phyloP scores from a whole-genome alignment of 2,888 invertebrate species.

The Leistus spinibarbis region DNA sequence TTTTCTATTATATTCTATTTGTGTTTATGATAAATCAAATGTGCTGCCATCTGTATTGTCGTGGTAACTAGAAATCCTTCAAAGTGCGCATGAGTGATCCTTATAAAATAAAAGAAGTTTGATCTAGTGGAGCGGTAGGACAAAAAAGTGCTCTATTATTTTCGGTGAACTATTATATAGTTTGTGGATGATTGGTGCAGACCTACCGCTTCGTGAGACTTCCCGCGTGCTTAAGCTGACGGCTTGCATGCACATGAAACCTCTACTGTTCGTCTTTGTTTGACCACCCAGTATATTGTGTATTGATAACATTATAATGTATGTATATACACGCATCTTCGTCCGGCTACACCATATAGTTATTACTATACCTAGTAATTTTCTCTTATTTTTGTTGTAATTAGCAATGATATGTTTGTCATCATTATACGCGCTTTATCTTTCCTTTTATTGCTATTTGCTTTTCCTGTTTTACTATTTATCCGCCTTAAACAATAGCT shows the following conservation, averaged over 20 bases:
- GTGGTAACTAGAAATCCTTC: background rate
- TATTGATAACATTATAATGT: background rate
- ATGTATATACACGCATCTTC: background rate
- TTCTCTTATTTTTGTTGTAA: background rate
- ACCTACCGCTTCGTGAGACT: background rate
- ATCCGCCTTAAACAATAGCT: too few species aligned
- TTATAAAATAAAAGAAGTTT: background rate
- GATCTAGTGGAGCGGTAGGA: background rate
- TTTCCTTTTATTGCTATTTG: background rate
- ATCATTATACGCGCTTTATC: background rate
- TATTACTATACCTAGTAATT: background rate
- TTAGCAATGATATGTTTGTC: background rate
- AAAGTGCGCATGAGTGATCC: background rate
- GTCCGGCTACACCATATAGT: background rate
- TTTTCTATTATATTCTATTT: too few species aligned
- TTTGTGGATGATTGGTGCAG: background rate
- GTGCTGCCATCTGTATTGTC: too few species aligned
- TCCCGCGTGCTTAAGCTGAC: background rate
- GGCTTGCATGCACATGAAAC: background rate
- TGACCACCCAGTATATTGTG: background rate
- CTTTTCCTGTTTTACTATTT: background rate
- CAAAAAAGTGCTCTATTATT: background rate
- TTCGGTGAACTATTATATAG: background rate
- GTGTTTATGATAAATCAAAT: too few species aligned
- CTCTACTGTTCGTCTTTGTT: background rate